A percentile compares a stretch with the other conserved stretches of the same genome.
phyloP scores from a whole-genome alignment of 2,888 invertebrate genomes.

The Stenolophus ochropezus region DNA sequence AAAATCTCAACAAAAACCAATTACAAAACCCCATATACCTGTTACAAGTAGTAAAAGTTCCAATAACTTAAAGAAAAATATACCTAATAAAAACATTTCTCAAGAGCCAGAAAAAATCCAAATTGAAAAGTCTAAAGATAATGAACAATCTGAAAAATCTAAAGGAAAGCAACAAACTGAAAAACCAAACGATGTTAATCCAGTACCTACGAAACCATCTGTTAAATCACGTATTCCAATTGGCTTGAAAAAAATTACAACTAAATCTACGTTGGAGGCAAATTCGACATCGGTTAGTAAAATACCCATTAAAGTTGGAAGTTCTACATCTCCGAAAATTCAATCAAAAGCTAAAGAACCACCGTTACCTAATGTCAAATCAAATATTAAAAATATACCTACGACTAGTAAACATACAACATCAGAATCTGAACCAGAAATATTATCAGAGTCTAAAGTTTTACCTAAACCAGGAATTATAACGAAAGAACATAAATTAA shows the following conservation, averaged over 20 bases:
- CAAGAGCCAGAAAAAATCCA: neutral
- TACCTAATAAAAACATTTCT: constrained; percentile 5
- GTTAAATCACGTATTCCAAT: constrained; percentile 69
- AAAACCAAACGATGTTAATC: neutral
- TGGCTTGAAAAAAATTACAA: constrained; percentile 68
- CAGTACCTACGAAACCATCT: neutral
- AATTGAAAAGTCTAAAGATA: neutral
- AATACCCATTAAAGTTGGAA: constrained; percentile 67
- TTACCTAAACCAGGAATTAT: neutral
- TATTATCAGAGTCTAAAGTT: neutral
- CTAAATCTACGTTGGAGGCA: constrained; percentile 67
- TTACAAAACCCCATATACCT: constrained; percentile 3
- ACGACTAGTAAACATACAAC: constrained; percentile 28
- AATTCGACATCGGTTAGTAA: constrained; percentile 65
- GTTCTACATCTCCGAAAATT: constrained; percentile 41
- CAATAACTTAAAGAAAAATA: constrained; percentile 1
- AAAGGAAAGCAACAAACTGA: neutral
- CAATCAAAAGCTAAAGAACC: constrained; percentile 43
- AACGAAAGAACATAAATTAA: neutral
- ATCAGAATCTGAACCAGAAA: constrained; percentile 17
- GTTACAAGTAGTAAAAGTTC: neutral
- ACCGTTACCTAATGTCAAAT: neutral
- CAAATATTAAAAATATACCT: neutral
- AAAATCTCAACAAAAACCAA: neutral
- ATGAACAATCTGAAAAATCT: neutral